Percentiles rank a stretch among this genome's conserved stretches.
Conservation (phyloP, 2,797 vertebrate genomes). For the Enoplosus armatus region DNA sequence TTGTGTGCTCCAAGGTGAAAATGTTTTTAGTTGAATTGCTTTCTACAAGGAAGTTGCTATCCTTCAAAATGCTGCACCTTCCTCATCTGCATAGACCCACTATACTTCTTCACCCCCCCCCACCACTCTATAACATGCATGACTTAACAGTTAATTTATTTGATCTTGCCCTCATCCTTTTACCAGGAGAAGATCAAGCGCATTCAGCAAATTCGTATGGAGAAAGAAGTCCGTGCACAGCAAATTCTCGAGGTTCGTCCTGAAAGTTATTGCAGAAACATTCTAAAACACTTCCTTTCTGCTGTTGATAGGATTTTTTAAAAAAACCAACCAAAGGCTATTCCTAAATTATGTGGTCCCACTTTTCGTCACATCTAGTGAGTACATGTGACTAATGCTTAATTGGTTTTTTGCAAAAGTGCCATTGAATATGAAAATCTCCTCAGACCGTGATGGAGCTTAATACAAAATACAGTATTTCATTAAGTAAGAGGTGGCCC, state of each 20-base stretch:
- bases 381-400: conserved; percentile 75
- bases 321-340: conserved; percentile 65
- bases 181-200: conserved; percentile 96
- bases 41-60: conserved; percentile 49
- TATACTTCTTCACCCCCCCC: conserved; percentile 40
- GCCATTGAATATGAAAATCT: conserved; percentile 79
- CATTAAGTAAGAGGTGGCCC: conserved; percentile 72
- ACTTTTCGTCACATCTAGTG: conserved; percentile 68
- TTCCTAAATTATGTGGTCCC: conserved; percentile 73
- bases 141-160: conserved; percentile 81
- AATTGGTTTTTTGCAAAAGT: conserved; percentile 76
- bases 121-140: conserved; percentile 71
- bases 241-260: conserved; percentile 95
- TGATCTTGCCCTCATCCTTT: conserved; percentile 79
- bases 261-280: conserved; percentile 77
- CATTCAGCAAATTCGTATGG: conserved; percentile 96
- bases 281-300: conserved; percentile 76
- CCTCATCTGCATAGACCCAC: conserved; percentile 64
- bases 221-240: conserved; percentile 97
- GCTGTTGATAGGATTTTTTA: conserved; percentile 71
- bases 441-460: conserved; percentile 68
- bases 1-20: conserved; percentile 45
- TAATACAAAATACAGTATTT: conserved; percentile 72
- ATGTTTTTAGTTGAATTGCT: conserved; percentile 45
- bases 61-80: conserved; percentile 59